Evolutionary conservation across 2,797 vertebrate species (phyloP), one percentile per base, ranked within the genome.

Genomic region (Myripristis jacobus): DNA sequence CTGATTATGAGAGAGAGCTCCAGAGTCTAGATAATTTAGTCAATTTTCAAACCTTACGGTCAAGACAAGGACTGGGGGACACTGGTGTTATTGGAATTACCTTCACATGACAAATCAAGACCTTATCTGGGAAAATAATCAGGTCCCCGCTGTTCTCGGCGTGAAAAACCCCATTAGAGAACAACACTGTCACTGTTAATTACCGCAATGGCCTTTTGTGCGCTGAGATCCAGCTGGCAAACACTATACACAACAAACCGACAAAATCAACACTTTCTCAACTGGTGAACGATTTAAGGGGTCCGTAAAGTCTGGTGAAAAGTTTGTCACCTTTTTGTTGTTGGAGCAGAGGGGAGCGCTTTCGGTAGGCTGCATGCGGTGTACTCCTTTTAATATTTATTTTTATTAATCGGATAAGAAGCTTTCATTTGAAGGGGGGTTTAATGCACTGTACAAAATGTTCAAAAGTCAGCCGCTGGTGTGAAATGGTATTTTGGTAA

Each of bases 111-210:
- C 80, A 72, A 81, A 84, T 83, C 70, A 77, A 76, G 68, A 75
- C 41, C 46, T 57, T 73, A 81, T 87, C 78, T 89, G 86, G 80
- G 62, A 50, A 83, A 81, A 85, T 61, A 86, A 81, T 84, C 77
- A 73, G 62, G 61, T 79, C 18, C 80, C 83, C 55, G 79, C 75
- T 78, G 78, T 59, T 80, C 64, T 48, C 60, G 57, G 75, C 50
- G 85, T 74, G 66, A 80, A 85, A 80, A 70, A 10, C 27, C 70
- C 74, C 74, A 79, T 78, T 75, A 76, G 79, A 70, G 82, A 84
- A 80, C 85, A 85, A 84, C 88, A 83, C 68, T 85, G 82, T 82
- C 85, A 77, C 82, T 75, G 80, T 82, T 79, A 80, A 87, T 90
- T 78, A 90, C 66, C 66, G 66, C 81, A 58, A 0, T 34, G 65